phyloP scores from a whole-genome alignment of 2,797 vertebrate species.

The Picus viridis region DNA sequence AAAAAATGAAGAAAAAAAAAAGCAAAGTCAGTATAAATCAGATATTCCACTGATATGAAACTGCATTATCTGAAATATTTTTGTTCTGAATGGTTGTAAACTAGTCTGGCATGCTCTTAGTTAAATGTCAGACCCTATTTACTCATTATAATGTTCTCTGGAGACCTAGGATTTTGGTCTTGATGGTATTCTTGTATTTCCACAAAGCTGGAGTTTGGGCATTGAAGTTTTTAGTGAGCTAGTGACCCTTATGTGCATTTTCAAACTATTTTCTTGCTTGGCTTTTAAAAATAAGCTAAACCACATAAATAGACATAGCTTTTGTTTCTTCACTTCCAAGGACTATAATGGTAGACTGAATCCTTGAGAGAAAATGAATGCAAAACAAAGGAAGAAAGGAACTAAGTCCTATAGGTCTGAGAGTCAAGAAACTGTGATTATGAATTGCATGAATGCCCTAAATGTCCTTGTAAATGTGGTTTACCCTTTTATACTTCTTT shows the following conservation, averaged over 20 bases:
- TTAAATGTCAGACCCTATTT: not conserved
- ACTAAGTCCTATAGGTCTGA: not conserved
- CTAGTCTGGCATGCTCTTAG: not conserved
- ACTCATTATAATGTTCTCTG: not conserved
- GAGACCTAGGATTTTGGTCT: not conserved
- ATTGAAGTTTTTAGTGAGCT: not conserved
- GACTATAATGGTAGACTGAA: not conserved
- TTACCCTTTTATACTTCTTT: not conserved
- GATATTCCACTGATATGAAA: not conserved
- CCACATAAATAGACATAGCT: not conserved
- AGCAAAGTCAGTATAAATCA: not conserved
- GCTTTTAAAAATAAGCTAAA: not conserved
- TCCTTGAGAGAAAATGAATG: not conserved
- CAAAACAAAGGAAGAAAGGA: not conserved
- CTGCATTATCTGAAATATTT: not conserved
- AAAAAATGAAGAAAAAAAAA: not conserved
- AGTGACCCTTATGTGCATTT: not conserved
- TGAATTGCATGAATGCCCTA: not conserved
- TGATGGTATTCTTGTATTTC: not conserved
- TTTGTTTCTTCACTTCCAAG: not conserved
- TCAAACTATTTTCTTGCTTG: not conserved
- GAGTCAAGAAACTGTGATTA: not conserved
- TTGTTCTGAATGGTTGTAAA: not conserved
- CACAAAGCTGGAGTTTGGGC: not conserved
- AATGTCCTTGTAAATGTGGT: not conserved